Evolutionary conservation across 2,113 vertebrate genomes (phyloP).

Genomic region (Peucedramus taeniatus): DNA sequence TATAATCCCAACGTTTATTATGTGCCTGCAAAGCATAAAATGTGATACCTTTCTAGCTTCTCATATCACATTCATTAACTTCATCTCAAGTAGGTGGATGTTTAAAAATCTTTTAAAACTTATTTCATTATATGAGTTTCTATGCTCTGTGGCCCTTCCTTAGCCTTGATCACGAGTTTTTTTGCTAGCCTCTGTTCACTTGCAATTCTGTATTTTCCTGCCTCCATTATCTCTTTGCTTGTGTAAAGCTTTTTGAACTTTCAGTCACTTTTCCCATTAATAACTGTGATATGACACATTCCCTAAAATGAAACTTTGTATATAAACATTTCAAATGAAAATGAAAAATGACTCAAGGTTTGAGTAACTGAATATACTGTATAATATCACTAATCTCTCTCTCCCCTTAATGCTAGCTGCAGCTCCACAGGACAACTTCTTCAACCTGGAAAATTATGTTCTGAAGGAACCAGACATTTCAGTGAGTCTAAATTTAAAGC

Average conservation of each 20-base stretch:
- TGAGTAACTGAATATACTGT: not conserved
- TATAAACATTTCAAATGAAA: slow-evolving; percentile 25
- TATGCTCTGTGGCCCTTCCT: not conserved
- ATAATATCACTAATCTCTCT: not conserved
- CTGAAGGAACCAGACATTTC: slow-evolving; percentile 59
- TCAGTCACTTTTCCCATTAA: slow-evolving; percentile 6
- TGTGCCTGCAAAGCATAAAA: not conserved
- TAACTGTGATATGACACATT: not conserved
- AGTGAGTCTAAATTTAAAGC: slow-evolving; percentile 63
- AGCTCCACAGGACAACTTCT: slow-evolving; percentile 28
- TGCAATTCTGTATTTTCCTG: not conserved
- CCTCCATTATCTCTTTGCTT: slow-evolving; percentile 21
- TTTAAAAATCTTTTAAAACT: not conserved
- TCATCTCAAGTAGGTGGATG: not conserved
- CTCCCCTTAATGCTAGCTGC: slow-evolving; percentile 1
- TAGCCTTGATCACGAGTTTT: not conserved
- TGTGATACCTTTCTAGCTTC: not conserved
- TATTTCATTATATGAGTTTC: slow-evolving; percentile 19
- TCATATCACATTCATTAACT: not conserved
- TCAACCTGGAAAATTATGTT: slow-evolving; percentile 59
- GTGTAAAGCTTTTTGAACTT: slow-evolving; percentile 31
- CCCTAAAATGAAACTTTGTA: slow-evolving; percentile 19
- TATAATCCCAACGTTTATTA: not conserved
- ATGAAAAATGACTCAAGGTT: slow-evolving; percentile 15
- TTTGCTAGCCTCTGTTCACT: not conserved